phyloP scores from a whole-genome alignment of 2,888 invertebrate species.

The Bruchidius siliquastri region DNA sequence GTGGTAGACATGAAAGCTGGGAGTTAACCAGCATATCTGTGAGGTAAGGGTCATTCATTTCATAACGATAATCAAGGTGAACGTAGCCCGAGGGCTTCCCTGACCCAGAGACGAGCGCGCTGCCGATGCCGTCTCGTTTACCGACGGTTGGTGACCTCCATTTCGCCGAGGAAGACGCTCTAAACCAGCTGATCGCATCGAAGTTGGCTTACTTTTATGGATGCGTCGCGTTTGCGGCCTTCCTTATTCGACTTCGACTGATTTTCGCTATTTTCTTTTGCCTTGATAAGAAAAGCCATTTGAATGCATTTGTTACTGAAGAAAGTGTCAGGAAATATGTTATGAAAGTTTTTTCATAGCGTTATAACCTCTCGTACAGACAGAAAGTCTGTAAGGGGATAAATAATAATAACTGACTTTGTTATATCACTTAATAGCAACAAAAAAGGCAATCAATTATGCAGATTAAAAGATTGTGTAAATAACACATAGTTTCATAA shows the following conservation, averaged over 20 bases:
- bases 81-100: slow-evolving; percentile 4
- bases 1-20: too few species aligned
- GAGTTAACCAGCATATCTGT: background rate
- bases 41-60: background rate
- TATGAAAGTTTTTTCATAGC: too few species aligned
- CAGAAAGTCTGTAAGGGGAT: too few species aligned
- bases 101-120: slow-evolving; percentile 7
- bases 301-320: background rate
- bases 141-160: slow-evolving; percentile 18
- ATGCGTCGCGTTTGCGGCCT: background rate
- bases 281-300: background rate
- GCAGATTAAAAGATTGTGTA: too few species aligned
- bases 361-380: too few species aligned
- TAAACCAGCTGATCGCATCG: background rate
- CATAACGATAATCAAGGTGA: background rate
- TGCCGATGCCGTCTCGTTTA: background rate
- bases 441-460: too few species aligned
- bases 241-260: background rate
- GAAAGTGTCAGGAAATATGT: background rate
- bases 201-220: background rate
- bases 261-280: background rate
- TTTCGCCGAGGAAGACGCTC: slow-evolving; percentile 2
- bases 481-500: too few species aligned
- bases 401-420: too few species aligned
- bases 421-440: too few species aligned